Base-by-base conservation (phyloP, 2,113 vertebrate species). In the Ochotona princeps region DNA sequence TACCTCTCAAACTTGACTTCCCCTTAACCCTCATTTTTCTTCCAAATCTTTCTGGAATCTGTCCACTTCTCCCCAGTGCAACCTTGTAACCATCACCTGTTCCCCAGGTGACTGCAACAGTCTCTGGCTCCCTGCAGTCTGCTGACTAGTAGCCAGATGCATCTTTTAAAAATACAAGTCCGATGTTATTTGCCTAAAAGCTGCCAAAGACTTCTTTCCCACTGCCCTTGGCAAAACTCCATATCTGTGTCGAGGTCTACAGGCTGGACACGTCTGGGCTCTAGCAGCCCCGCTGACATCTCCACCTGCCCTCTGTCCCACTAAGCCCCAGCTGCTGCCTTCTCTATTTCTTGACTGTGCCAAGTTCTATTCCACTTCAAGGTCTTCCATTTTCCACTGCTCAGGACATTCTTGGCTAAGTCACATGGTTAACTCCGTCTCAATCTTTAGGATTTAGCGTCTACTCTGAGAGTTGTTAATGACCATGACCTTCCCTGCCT, bases 381-480 rank as follows among this genome's bases (percentile, higher is more conserved):
- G 57, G 70, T 84, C 28, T 91, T 95, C n/a, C 93, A 44, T 12
- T 95, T 95, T 65, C 89, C 35, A 92, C 88, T 75, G 66, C 73
- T 47, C 51, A 79, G 80, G 86, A 82, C 38, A 79, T 95, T 96
- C 90, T 95, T 12, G 14, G 82, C 54, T 70, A 92, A 96, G 21
- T 87, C 85, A 7, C 83, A 83, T 67, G 88, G 54, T 76, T 35
- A 96, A 89, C 21, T 67, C 25, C 49, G 67, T 95, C 74, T 87
- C 57, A 11, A 91, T n/a, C 74, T 75, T 25, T 11, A 66, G 60
- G 35, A 75, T 44, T 84, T 84, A 65, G 74, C 44, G 82, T 80
- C 66, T 91, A 83, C 32, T 78, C 70, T 82, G 63, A 57, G 81
- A 0, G 14, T 17, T 92, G 82, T 61, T 83, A 44, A 44, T 44